Conservation (phyloP, 2,797 vertebrate species). For the Alauda arvensis region DNA sequence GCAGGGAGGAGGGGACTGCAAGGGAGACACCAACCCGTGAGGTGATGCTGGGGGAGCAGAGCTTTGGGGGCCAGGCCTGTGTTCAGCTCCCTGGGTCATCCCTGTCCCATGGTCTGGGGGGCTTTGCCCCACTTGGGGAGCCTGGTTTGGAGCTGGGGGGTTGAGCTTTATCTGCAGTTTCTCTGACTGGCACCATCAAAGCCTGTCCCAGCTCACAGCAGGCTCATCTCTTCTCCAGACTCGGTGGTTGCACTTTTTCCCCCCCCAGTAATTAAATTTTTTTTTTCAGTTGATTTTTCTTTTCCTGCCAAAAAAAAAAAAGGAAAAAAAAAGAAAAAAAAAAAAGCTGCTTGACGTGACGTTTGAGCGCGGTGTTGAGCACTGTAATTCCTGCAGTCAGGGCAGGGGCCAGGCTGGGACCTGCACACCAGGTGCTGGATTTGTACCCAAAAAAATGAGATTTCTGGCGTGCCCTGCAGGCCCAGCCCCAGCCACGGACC, state of each 20-base stretch:
- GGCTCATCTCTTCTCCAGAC: background rate
- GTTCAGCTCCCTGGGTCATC: background rate
- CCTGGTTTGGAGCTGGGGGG: accelerated
- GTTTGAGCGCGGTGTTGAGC: constrained; percentile 40
- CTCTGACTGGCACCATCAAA: background rate
- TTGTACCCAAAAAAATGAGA: background rate
- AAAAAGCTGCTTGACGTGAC: constrained; percentile 50
- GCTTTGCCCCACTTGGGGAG: background rate
- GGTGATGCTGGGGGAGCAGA: background rate
- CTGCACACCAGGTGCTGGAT: constrained; percentile 17
- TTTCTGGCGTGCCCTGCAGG: background rate
- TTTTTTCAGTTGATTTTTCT: background rate
- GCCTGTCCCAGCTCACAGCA: background rate
- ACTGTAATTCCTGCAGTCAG: background rate
- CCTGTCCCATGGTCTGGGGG: background rate
- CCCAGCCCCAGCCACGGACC: background rate
- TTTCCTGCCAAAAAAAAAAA: background rate
- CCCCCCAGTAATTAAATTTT: background rate
- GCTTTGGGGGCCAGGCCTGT: background rate
- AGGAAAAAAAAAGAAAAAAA: background rate
- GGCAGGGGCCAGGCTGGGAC: background rate
- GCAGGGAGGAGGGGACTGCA: background rate
- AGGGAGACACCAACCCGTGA: accelerated
- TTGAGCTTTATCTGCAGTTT: background rate
- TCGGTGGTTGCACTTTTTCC: background rate